phyloP scores from a whole-genome alignment of 2,113 vertebrate genomes.

The Anarhynchus alexandrinus region DNA sequence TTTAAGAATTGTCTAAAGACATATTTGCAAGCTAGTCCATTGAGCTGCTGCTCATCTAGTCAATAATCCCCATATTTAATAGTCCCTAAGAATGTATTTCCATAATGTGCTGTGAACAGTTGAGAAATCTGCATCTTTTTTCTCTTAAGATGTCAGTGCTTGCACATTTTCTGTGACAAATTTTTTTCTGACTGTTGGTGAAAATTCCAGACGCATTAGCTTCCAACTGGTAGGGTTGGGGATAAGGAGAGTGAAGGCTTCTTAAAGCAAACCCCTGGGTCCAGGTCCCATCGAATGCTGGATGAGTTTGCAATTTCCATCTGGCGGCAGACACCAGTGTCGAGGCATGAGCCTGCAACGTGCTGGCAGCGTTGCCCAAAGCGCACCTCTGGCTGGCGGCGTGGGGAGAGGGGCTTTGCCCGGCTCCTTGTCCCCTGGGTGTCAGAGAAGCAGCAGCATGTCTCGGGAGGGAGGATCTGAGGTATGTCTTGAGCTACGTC shows the following conservation, averaged over 20 bases:
- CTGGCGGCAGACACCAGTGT: neutral
- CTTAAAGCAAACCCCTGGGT: neutral
- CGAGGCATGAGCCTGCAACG: fast-evolving
- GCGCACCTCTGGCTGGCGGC: fast-evolving
- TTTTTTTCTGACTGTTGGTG: neutral
- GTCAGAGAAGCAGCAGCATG: fast-evolving
- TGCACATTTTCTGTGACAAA: constrained; percentile 15
- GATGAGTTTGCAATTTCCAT: neutral
- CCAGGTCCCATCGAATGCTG: neutral
- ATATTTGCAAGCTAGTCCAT: constrained; percentile 47
- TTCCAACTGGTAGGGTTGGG: neutral
- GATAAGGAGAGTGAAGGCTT: neutral
- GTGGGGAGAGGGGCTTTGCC: neutral
- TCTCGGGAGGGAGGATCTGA: neutral
- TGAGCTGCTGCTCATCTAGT: constrained; percentile 20
- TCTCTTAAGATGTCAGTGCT: constrained; percentile 61
- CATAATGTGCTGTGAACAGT: constrained; percentile 30
- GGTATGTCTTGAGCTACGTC: fast-evolving
- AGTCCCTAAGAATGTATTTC: constrained; percentile 60
- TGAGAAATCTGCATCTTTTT: constrained; percentile 48
- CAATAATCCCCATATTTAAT: constrained; percentile 61
- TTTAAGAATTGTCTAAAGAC: constrained; percentile 53
- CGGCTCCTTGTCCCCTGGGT: fast-evolving
- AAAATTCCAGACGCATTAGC: neutral
- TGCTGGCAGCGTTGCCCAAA: neutral